Conservation (phyloP, 2,113 vertebrate species). For the Ivindomyrus marchei region DNA sequence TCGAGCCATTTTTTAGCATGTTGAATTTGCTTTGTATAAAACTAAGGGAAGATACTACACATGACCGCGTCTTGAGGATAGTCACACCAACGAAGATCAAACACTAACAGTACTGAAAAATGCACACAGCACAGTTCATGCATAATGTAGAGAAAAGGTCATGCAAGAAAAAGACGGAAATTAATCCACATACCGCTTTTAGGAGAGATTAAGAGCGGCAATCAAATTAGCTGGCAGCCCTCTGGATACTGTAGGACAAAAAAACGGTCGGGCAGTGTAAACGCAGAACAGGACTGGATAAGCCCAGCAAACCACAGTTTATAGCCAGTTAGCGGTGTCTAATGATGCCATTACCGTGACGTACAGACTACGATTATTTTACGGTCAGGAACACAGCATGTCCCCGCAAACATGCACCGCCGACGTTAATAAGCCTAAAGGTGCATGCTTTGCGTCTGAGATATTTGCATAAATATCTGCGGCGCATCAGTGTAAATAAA, state of each 20-base stretch:
- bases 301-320: not conserved
- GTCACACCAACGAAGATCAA: not conserved
- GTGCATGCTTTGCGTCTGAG: not conserved
- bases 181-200: slow-evolving; percentile 11
- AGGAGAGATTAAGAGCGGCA: not conserved
- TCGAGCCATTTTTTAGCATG: not conserved
- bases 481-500: not conserved
- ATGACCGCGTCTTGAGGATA: not conserved
- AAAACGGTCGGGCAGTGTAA: not conserved
- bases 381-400: slow-evolving; percentile 4
- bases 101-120: not conserved
- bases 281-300: not conserved
- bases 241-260: not conserved
- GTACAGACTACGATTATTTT: slow-evolving; percentile 24
- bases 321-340: not conserved
- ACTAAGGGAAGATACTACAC: not conserved
- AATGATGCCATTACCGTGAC: slow-evolving; percentile 25
- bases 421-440: not conserved
- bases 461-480: not conserved
- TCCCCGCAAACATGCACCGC: not conserved
- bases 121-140: not conserved
- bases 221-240: not conserved
- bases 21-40: slow-evolving; percentile 2
- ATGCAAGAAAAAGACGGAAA: not conserved
- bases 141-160: not conserved